These are phyloP conservation scores for Frankliniella intonsa DNA, from an alignment of 2,888 invertebrate genomes.

Conservation along the genomic window DNA sequence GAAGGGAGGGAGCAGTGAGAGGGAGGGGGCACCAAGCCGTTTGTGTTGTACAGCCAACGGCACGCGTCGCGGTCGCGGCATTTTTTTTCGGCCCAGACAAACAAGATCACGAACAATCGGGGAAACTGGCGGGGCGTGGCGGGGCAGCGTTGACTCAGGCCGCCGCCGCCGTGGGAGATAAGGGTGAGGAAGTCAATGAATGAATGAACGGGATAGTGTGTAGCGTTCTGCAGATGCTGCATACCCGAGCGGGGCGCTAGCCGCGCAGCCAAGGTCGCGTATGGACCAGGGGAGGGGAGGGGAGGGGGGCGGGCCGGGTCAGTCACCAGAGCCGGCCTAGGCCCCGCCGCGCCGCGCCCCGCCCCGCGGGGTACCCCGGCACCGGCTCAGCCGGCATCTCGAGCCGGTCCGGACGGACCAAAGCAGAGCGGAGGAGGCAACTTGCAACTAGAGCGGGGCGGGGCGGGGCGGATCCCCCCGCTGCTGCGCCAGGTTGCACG, in stretches of 20 bases:
- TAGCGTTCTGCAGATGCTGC: background rate
- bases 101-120: background rate
- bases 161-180: background rate
- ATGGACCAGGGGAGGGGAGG: background rate
- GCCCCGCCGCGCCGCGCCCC: too few species aligned
- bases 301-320: background rate
- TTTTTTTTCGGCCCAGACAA: too few species aligned
- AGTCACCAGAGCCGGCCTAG: background rate
- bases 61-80: too few species aligned
- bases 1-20: background rate
- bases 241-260: background rate
- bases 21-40: too few species aligned
- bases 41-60: too few species aligned
- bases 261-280: background rate
- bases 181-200: background rate
- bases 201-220: background rate
- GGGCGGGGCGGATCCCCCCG: background rate
- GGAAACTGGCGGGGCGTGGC: background rate
- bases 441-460: background rate
- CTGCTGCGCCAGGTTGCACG: background rate
- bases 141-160: background rate
- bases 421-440: too few species aligned
- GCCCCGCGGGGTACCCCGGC: too few species aligned
- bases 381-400: too few species aligned
- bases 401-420: too few species aligned